Evolutionary conservation across 1,140 invertebrate species (phyloP), one percentile per base, ranked within the genome.

Genomic region (Sarcophaga peregrina): DNA sequence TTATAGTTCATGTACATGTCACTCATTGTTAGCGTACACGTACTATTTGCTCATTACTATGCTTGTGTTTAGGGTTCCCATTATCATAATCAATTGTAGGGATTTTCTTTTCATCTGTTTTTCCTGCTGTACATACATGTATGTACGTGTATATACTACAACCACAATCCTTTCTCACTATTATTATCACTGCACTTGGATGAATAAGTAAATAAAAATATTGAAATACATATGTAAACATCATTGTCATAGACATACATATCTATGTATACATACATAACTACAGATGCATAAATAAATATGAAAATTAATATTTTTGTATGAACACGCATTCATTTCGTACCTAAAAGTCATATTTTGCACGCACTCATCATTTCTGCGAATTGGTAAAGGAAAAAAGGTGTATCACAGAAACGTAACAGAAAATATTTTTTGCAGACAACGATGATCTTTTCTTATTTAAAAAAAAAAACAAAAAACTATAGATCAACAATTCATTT

Each of bases 11-110:
- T n/a, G 17, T n/a, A 62, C 58, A 62, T n/a, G 50, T 52, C 25
- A 37, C 25, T 4, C 25, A 62, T n/a, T 13, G 8, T 62, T 62
- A 5, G 8, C 62, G 17, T 68, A 20, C n/a, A 20, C 15, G n/a
- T 68, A 68, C 54, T 58, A 58, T 58, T 58, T 58, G 54, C 54
- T 58, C 15, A 58, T 58, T 58, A 58, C n/a, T 58, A n/a, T 58
- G 13, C n/a, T 68, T 68, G 62, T 68, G 25, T 37, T 37, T 68
- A 68, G 62, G 62, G 62, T 68, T 68, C n/a, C n/a, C 62, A 68
- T 20, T 20, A 20, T 68, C 62, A 68, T 68, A 20, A 10, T 68
- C 62, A 68, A 68, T 68, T 20, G 17, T 68, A 68, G 17, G 17
- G 62, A 68, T 17, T 9, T 17, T 20, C n/a, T 10, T 58, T 58